Percentiles rank a stretch among this genome's conserved stretches.
Evolutionary conservation across 2,888 invertebrate species (phyloP).

Genomic region (Drosophila dives): DNA sequence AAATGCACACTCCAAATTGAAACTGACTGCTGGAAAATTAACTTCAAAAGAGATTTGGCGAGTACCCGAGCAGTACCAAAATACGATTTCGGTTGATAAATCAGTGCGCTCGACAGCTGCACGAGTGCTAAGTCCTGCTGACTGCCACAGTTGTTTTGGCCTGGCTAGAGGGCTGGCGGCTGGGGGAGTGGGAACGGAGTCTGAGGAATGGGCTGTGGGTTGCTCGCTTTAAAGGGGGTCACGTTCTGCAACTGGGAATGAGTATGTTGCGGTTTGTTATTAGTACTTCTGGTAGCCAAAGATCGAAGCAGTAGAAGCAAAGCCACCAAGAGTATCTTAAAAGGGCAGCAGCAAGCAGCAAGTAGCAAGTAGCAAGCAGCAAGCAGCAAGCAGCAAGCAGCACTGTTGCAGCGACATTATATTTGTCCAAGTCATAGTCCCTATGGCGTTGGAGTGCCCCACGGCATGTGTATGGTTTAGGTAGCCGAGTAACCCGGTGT

Average conservation of each 20-base stretch:
- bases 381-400: neutral
- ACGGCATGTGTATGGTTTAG: conserved; percentile 17
- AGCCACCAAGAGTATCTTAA: conserved; percentile 48
- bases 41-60: conserved; percentile 69
- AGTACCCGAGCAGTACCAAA: conserved; percentile 56
- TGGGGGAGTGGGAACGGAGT: neutral
- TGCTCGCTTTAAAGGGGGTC: neutral
- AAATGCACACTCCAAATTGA: conserved; percentile 67
- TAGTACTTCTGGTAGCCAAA: conserved; percentile 39
- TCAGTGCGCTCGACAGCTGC: conserved; percentile 69
- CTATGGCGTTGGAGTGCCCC: conserved; percentile 40
- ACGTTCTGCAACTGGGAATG: conserved; percentile 22
- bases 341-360: conserved; percentile 25
- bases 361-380: neutral
- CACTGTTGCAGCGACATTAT: conserved; percentile 50
- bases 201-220: neutral
- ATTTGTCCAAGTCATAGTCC: conserved; percentile 64
- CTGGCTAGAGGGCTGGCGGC: too few relatives aligned
- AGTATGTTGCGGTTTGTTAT: conserved; percentile 59
- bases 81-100: conserved; percentile 62
- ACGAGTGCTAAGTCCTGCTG: conserved; percentile 59
- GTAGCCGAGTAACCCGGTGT: conserved; percentile 38
- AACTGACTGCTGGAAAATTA: conserved; percentile 80
- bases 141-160: conserved; percentile 16
- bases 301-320: conserved; percentile 54